phyloP scores from a whole-genome alignment of 2,888 invertebrate genomes.

The Sphaerophoria rueppellii region DNA sequence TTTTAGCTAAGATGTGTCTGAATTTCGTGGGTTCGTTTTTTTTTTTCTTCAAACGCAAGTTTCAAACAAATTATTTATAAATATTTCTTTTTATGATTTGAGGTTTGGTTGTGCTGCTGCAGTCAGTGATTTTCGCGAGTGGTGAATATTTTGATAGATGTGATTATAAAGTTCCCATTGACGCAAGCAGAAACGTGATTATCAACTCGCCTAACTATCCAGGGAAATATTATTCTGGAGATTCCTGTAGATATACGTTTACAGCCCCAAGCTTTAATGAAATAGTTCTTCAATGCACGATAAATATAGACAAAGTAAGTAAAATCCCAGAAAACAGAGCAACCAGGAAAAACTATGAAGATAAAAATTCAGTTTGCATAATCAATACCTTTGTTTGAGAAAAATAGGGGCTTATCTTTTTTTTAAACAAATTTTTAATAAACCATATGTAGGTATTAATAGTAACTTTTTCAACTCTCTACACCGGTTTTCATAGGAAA shows the following conservation, averaged over 20 bases:
- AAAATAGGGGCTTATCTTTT: too few relatives aligned
- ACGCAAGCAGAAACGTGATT: constrained; percentile 69
- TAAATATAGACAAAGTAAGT: constrained; percentile 77
- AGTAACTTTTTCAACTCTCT: too few relatives aligned
- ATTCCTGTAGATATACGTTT: constrained; percentile 79
- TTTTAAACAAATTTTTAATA: too few relatives aligned
- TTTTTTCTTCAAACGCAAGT: background rate
- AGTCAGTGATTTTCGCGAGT: constrained; percentile 20
- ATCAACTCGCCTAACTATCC: constrained; percentile 80
- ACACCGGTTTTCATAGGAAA: too few relatives aligned
- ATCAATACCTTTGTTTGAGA: too few relatives aligned
- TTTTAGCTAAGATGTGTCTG: constrained; percentile 49
- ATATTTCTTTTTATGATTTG: background rate
- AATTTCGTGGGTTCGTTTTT: constrained; percentile 47
- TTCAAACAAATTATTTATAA: background rate
- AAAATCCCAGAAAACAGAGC: background rate
- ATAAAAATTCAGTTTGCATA: too few relatives aligned
- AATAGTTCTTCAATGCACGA: constrained; percentile 76
- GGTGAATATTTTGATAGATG: constrained; percentile 73
- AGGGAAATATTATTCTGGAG: constrained; percentile 76
- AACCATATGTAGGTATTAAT: too few relatives aligned
- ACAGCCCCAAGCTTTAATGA: constrained; percentile 77
- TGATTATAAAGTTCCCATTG: constrained; percentile 75
- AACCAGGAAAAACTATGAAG: too few relatives aligned
- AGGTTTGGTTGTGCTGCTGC: constrained; percentile 57